Evolutionary conservation across 2,113 vertebrate species (phyloP).

Genomic region (Ictidomys tridecemlineatus): DNA sequence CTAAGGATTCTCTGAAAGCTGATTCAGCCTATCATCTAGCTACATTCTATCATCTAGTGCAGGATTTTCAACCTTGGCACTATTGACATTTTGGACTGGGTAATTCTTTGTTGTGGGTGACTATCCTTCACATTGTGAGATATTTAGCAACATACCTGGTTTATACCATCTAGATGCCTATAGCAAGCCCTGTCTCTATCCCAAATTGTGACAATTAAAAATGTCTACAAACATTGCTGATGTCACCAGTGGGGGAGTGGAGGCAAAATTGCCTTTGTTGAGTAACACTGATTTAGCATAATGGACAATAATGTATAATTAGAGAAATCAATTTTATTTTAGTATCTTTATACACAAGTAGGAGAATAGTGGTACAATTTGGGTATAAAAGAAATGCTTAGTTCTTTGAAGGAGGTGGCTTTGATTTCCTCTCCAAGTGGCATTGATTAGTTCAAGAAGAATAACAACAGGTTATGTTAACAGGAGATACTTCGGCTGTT

Average conservation of each 20-base stretch:
- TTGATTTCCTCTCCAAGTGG: background rate
- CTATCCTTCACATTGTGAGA: background rate
- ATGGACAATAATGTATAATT: background rate
- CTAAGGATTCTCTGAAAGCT: background rate
- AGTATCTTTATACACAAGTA: background rate
- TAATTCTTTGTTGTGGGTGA: background rate
- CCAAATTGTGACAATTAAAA: background rate
- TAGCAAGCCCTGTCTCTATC: background rate
- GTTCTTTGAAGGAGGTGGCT: slow-evolving; percentile 8
- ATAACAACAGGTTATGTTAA: background rate
- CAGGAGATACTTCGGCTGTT: fast-evolving
- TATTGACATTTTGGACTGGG: background rate
- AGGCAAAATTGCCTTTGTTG: background rate
- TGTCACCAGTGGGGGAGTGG: background rate
- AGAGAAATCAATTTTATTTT: slow-evolving; percentile 28
- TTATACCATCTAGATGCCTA: background rate
- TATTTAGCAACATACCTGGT: background rate
- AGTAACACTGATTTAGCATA: background rate
- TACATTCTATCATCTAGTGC: background rate
- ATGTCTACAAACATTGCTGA: background rate
- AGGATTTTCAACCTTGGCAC: background rate
- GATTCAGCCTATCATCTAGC: background rate
- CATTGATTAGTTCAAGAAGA: background rate
- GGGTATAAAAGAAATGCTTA: background rate
- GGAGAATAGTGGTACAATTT: background rate